Percentiles rank a stretch among this genome's conserved stretches.
Evolutionary conservation across 2,888 invertebrate genomes (phyloP).

Genomic region (Pecten maximus): DNA sequence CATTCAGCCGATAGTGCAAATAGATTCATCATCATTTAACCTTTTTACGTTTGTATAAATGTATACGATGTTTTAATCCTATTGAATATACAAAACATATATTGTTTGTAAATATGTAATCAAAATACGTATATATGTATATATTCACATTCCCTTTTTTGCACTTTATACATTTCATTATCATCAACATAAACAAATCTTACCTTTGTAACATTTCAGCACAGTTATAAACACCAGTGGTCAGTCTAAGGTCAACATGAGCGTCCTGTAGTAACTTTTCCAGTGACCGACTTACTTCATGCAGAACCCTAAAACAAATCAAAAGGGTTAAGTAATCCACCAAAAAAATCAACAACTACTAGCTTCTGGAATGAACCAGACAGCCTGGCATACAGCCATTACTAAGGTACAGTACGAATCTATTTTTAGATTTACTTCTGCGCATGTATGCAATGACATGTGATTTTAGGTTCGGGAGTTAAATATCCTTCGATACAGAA

Average conservation of each 20-base stretch:
- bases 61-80: no score
- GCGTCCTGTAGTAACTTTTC: not conserved
- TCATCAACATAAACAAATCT: no score
- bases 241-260: not conserved
- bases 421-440: not conserved
- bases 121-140: no score
- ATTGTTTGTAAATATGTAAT: no score
- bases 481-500: not conserved
- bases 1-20: not conserved
- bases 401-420: not conserved
- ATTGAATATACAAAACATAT: no score
- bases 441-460: not conserved
- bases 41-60: not conserved
- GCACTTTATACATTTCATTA: no score
- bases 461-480: not conserved
- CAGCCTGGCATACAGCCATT: not conserved
- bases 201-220: conserved; percentile 17
- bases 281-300: not conserved
- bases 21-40: not conserved
- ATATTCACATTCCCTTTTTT: no score
- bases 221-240: not conserved
- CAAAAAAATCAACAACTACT: not conserved
- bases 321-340: no score
- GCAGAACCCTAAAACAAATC: not conserved
- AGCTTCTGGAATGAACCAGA: not conserved